phyloP scores from a whole-genome alignment of 2,797 vertebrate species.

The Xerus rutilus region DNA sequence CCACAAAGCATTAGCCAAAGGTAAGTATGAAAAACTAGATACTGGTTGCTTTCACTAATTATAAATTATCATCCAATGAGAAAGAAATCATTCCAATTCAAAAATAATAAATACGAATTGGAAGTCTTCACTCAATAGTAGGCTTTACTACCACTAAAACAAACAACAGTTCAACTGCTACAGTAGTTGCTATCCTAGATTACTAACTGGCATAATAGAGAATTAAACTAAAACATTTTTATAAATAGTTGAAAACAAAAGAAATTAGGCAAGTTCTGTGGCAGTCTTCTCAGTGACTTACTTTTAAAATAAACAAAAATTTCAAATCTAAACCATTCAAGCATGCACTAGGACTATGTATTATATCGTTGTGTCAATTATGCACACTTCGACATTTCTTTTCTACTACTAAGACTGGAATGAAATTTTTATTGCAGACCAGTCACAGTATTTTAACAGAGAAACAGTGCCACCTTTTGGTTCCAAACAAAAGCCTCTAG shows the following conservation, averaged over 20 bases:
- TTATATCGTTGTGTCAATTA: constrained; percentile 75
- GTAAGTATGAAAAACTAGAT: constrained; percentile 13
- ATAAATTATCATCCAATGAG: constrained; percentile 47
- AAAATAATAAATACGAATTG: constrained; percentile 41
- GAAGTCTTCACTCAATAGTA: not conserved
- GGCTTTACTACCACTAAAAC: constrained; percentile 32
- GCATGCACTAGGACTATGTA: constrained; percentile 69
- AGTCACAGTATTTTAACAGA: constrained; percentile 77
- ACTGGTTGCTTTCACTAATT: constrained; percentile 32
- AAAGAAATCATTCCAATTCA: not conserved
- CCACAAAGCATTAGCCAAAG: constrained; percentile 8
- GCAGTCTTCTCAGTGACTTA: constrained; percentile 67
- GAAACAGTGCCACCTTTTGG: constrained; percentile 90
- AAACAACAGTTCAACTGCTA: not conserved
- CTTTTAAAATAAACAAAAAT: constrained; percentile 78
- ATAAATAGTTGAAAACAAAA: constrained; percentile 61
- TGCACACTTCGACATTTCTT: constrained; percentile 78
- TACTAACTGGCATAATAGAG: constrained; percentile 39
- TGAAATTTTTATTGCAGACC: constrained; percentile 55
- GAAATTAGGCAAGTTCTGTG: constrained; percentile 66
- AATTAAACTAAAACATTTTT: constrained; percentile 42
- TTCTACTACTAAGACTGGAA: constrained; percentile 74
- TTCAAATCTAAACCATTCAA: constrained; percentile 76
- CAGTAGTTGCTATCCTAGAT: constrained; percentile 42
- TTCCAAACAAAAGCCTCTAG: constrained; percentile 65